Percentiles rank a stretch among this genome's conserved stretches.
Evolutionary conservation across 2,888 invertebrate species (phyloP).

Genomic region (Eurytoma californica): DNA sequence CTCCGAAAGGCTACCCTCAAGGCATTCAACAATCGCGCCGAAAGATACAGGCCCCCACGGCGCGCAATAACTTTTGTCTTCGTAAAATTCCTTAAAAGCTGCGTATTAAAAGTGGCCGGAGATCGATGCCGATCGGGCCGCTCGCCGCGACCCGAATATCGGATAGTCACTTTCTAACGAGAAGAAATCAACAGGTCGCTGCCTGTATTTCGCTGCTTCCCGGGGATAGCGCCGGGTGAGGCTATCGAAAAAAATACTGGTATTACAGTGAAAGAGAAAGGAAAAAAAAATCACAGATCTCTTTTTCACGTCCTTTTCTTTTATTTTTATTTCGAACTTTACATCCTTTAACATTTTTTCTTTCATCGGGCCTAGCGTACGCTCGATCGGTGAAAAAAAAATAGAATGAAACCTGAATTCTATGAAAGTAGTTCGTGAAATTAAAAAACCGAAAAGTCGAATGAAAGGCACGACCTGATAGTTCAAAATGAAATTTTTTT

Average conservation of each 20-base stretch:
- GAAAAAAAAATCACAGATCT: too few species aligned
- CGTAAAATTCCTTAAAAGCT: background rate
- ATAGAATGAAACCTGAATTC: too few species aligned
- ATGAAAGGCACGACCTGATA: too few species aligned
- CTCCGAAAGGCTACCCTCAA: conserved; percentile 3
- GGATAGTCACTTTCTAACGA: conserved; percentile 49
- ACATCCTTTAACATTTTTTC: too few species aligned
- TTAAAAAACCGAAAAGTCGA: too few species aligned
- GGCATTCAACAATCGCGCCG: conserved; percentile 32
- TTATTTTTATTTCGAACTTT: too few species aligned
- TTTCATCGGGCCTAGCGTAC: too few species aligned
- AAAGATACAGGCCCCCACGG: conserved; percentile 3
- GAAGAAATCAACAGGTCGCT: conserved; percentile 33
- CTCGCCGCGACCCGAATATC: conserved; percentile 43
- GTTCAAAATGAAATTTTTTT: too few species aligned
- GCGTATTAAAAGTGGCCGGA: background rate
- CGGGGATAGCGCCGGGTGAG: too few species aligned
- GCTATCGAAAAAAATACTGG: background rate
- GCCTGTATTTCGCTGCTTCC: background rate
- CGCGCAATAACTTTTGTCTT: background rate
- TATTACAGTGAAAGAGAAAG: background rate
- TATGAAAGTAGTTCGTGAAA: too few species aligned
- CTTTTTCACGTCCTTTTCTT: too few species aligned
- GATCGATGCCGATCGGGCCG: conserved; percentile 20
- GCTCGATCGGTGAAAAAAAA: too few species aligned